Evolutionary conservation across 1,140 invertebrate species (phyloP), one percentile per base, ranked within the genome.

Genomic region (Apolygus lucorum): DNA sequence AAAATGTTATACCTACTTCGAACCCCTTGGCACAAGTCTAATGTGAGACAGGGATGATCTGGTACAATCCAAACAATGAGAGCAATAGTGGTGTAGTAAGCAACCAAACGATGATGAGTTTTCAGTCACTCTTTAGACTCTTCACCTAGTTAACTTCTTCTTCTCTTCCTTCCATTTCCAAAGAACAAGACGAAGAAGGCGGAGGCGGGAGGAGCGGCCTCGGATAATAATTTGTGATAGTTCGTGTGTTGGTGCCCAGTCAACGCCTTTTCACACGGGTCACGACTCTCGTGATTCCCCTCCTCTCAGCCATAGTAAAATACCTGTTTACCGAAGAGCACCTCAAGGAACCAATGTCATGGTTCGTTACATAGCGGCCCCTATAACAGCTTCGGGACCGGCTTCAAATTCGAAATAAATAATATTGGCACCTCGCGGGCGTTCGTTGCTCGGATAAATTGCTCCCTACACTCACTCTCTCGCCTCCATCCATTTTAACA

Each of bases 161-260:
- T 42, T 8, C 34, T 42, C 17, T 42, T 42, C 17, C 34, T 42
- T 42, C 34, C 4, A 42, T 8, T 4, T 8, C 34, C 4, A 42
- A 17, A 42, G 34, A n/a, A n/a, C n/a, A n/a, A n/a, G n/a, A n/a
- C n/a, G n/a, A n/a, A n/a, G n/a, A n/a, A n/a, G n/a, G n/a, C n/a
- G n/a, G n/a, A n/a, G n/a, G n/a, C n/a, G n/a, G n/a, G 34, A 42
- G 17, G 34, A 42, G 17, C 34, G 34, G 34, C 34, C 34, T 42
- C 34, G 34, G 34, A 59, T 24, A 59, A 59, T 59, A 59, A 59
- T 59, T 59, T 59, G 54, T 59, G 54, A 59, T 59, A 59, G 54
- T 59, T 59, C 54, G 54, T 59, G 54, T 59, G 54, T 59, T 59
- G 22, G 54, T 59, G 54, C 54, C 54, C 54, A 59, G 54, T 59